A percentile compares a stretch with the other conserved stretches of the same genome.
These are phyloP conservation scores for Periphyllus acericola DNA, from an alignment of 2,888 invertebrate genomes.

Conservation along the genomic window DNA sequence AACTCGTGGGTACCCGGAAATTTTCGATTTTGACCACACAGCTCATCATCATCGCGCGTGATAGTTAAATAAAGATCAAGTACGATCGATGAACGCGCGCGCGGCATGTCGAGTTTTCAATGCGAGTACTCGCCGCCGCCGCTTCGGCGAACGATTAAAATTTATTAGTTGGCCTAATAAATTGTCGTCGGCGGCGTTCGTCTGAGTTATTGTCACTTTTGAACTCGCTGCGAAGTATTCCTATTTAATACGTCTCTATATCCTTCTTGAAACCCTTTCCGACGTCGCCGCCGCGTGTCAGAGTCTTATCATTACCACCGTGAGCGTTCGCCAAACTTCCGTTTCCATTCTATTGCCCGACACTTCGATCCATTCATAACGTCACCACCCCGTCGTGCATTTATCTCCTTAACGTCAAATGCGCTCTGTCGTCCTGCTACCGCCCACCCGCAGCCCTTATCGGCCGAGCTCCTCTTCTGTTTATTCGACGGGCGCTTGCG, in stretches of 20 bases:
- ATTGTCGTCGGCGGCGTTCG: neutral
- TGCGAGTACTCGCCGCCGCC: neutral
- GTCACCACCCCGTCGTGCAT: slow-evolving; percentile 28
- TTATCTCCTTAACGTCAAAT: slow-evolving; percentile 54
- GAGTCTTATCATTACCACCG: slow-evolving; percentile 41
- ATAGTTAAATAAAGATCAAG: no score
- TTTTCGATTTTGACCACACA: no score
- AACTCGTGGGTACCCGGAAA: no score
- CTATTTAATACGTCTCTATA: slow-evolving; percentile 39
- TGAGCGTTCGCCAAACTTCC: slow-evolving; percentile 40
- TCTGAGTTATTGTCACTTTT: slow-evolving; percentile 49
- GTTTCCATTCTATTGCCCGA: slow-evolving; percentile 40
- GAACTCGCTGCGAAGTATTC: slow-evolving; percentile 32
- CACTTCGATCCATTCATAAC: slow-evolving; percentile 48
- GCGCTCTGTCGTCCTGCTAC: neutral
- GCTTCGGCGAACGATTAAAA: neutral
- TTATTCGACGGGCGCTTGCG: neutral
- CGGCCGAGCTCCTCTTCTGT: neutral
- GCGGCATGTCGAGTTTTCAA: neutral
- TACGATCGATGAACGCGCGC: no score
- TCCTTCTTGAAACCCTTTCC: slow-evolving; percentile 34
- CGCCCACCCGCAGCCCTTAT: neutral
- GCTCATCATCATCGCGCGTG: no score
- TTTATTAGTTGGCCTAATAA: neutral
- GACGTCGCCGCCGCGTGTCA: neutral